Evolutionary conservation across 2,797 vertebrate species (phyloP).

Genomic region (Crotalus adamanteus): DNA sequence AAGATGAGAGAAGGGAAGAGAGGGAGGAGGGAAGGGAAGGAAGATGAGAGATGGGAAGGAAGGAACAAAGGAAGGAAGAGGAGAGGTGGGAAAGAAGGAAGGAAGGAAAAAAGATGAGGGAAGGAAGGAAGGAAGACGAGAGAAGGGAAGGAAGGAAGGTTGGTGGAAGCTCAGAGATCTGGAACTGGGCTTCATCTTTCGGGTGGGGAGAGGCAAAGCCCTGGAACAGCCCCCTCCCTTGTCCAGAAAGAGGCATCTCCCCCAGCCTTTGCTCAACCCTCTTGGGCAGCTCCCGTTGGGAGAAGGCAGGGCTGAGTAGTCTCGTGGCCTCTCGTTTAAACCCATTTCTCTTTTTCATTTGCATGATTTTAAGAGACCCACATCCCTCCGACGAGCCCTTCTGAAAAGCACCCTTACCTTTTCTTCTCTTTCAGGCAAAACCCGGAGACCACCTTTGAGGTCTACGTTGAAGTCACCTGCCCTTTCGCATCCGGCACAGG

Average conservation of each 20-base stretch:
- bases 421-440: constrained; percentile 73
- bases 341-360: not conserved
- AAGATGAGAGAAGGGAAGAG: too few relatives aligned
- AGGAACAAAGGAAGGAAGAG: not conserved
- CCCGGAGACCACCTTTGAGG: constrained; percentile 79
- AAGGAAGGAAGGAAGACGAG: too few relatives aligned
- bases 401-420: not conserved
- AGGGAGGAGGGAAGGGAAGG: too few relatives aligned
- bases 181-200: not conserved
- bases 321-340: not conserved
- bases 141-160: not conserved
- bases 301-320: not conserved
- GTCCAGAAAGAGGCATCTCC: not conserved
- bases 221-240: not conserved
- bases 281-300: not conserved
- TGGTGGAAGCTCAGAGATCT: not conserved
- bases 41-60: too few relatives aligned
- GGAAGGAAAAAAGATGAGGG: too few relatives aligned
- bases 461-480: constrained; percentile 76
- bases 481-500: constrained; percentile 72
- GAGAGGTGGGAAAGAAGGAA: too few relatives aligned
- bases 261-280: not conserved
- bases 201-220: not conserved
- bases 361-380: too few relatives aligned
- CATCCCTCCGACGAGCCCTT: not conserved